Evolutionary conservation across 2,113 vertebrate species (phyloP).

Genomic region (Brienomyrus brachyistius): DNA sequence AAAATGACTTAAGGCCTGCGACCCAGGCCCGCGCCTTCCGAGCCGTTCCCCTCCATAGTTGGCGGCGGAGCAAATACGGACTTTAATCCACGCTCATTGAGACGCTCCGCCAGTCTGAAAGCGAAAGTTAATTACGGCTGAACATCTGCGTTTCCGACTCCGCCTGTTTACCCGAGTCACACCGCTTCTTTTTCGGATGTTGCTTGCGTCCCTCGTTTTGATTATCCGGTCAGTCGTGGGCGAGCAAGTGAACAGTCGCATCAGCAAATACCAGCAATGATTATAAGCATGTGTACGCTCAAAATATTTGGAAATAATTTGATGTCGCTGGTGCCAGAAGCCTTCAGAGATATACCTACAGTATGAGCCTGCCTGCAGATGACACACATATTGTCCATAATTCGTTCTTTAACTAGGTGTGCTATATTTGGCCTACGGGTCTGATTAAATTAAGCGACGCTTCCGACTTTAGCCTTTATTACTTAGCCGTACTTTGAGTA

Average conservation of each 20-base stretch:
- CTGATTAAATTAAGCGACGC: background rate
- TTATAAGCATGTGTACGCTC: background rate
- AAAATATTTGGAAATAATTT: background rate
- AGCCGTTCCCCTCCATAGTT: background rate
- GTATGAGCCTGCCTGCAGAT: background rate
- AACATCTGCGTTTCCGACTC: background rate
- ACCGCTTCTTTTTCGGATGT: background rate
- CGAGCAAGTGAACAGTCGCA: background rate
- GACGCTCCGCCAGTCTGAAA: conserved; percentile 35
- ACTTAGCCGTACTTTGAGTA: background rate
- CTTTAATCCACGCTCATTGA: conserved; percentile 26
- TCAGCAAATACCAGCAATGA: background rate
- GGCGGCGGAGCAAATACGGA: conserved; percentile 15
- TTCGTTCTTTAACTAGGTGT: conserved; percentile 1
- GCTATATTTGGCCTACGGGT: conserved; percentile 3
- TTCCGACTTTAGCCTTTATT: conserved; percentile 2
- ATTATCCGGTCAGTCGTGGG: background rate
- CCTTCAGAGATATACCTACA: background rate
- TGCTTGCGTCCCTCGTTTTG: background rate
- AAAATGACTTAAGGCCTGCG: conserved; percentile 29
- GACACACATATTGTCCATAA: conserved; percentile 8
- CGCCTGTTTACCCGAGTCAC: background rate
- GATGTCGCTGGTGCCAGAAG: background rate
- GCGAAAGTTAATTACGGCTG: conserved; percentile 12
- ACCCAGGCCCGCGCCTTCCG: conserved; percentile 16